Conservation (phyloP, 2,888 invertebrate species). For the Pseudococcus jackbeardsleyi region DNA sequence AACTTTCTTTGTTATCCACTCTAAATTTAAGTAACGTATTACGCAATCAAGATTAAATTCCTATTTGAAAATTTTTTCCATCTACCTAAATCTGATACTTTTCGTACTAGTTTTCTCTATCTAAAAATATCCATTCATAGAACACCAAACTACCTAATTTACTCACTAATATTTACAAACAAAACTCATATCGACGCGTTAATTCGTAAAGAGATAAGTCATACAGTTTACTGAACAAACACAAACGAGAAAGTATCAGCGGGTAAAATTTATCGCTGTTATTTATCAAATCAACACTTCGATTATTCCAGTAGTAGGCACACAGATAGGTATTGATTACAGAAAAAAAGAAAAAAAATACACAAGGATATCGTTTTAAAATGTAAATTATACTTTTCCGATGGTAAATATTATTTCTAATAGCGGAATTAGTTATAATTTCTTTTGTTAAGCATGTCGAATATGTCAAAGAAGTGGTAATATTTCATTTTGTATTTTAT, state of each 20-base stretch:
- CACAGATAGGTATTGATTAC: not conserved
- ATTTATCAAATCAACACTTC: conserved; percentile 33
- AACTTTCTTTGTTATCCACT: no score
- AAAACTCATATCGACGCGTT: not conserved
- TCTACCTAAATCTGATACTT: not conserved
- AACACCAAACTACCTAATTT: not conserved
- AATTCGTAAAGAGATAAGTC: not conserved
- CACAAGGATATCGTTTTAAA: conserved; percentile 26
- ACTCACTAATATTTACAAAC: not conserved
- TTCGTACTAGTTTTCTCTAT: not conserved
- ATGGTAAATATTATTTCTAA: conserved; percentile 22
- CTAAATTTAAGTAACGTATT: no score
- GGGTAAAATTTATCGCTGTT: conserved; percentile 1
- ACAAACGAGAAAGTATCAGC: not conserved
- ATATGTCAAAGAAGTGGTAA: conserved; percentile 25
- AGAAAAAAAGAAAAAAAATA: not conserved
- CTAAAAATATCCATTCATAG: not conserved
- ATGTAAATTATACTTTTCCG: conserved; percentile 15
- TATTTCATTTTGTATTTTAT: conserved; percentile 7
- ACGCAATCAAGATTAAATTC: no score
- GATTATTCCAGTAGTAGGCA: not conserved
- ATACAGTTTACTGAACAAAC: not conserved
- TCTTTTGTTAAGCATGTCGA: conserved; percentile 27
- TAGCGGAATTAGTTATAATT: conserved; percentile 31
- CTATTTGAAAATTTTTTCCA: not conserved